Evolutionary conservation across 2,797 vertebrate genomes (phyloP), one percentile per base, ranked within the genome.

Genomic region (Gymnodraco acuticeps): DNA sequence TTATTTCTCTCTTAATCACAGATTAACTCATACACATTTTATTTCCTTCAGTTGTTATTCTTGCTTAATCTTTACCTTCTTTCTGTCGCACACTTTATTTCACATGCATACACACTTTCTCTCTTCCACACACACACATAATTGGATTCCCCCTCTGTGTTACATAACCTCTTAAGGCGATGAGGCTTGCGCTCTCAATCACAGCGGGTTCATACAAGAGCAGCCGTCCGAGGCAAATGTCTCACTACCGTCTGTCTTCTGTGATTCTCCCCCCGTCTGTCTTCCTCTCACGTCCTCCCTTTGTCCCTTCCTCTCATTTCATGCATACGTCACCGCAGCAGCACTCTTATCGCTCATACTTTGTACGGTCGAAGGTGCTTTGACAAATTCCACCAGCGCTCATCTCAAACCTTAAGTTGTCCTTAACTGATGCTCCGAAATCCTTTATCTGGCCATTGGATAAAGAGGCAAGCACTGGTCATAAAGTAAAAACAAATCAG

Each of bases 201-300:
- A 19, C 2, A 15, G 47, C 1, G 17, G 47, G 47, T 51, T 82
- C 64, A 31, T 33, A n/a, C 0, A 5, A 61, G 59, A 60, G 48
- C 75, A 43, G 68, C 76, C 27, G 48, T 73, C 82, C 53, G 61
- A 70, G 17, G 19, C 50, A 61, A 69, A 68, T 55, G 62, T 74
- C 63, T 46, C 52, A 3, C 61, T 56, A 23, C 38, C 38, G 19
- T 31, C 45, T 19, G 47, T 59, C 58, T 68, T 47, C 31, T 69
- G 43, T 23, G 11, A 11, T 31, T 62, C 38, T 50, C 51, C 27
- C 1, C 69, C 69, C 71, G 12, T 38, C 38, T 74, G 56, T 41
- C 23, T 5, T 62, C 2, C 1, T 17, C 19, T 16, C 16, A 38
- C 33, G 33, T 38, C 33, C 33, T 38, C 33, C 33, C 9, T 64